Percentiles rank a stretch among this genome's conserved stretches.
These are phyloP conservation scores for Machimus atricapillus DNA, from an alignment of 2,888 invertebrate genomes.

Conservation along the genomic window DNA sequence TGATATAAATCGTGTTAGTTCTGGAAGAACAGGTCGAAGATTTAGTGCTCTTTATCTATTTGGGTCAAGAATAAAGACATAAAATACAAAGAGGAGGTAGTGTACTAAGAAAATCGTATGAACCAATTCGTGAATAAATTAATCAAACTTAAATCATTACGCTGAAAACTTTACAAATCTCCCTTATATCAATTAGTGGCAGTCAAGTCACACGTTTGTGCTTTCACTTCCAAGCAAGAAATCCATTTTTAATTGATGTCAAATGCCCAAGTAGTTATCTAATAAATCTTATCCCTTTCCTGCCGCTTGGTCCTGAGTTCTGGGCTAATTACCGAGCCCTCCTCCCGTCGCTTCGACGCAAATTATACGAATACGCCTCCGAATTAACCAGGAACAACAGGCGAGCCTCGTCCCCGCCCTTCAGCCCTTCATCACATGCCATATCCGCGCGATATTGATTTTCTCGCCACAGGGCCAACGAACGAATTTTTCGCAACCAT, in stretches of 20 bases:
- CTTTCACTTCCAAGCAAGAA: neutral
- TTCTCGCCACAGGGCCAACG: neutral
- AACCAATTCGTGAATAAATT: neutral
- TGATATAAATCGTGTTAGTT: neutral
- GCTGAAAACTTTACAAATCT: neutral
- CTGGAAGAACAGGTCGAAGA: neutral
- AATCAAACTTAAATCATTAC: neutral
- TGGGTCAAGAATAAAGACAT: neutral
- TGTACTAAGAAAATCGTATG: neutral
- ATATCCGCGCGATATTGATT: neutral
- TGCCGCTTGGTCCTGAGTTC: neutral
- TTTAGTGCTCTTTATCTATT: neutral
- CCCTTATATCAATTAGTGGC: neutral
- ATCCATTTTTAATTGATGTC: neutral
- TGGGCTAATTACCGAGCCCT: neutral
- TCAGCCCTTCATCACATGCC: neutral
- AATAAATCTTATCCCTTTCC: neutral
- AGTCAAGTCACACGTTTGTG: neutral
- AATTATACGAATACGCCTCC: neutral
- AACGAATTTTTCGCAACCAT: neutral
- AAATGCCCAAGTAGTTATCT: neutral
- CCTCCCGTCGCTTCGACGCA: neutral
- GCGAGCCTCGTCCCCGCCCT: neutral
- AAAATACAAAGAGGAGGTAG: neutral
- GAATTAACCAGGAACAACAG: neutral